These are phyloP conservation scores for Sterrhoptilus dennistouni DNA, from an alignment of 2,113 vertebrate genomes.

Conservation along the genomic window DNA sequence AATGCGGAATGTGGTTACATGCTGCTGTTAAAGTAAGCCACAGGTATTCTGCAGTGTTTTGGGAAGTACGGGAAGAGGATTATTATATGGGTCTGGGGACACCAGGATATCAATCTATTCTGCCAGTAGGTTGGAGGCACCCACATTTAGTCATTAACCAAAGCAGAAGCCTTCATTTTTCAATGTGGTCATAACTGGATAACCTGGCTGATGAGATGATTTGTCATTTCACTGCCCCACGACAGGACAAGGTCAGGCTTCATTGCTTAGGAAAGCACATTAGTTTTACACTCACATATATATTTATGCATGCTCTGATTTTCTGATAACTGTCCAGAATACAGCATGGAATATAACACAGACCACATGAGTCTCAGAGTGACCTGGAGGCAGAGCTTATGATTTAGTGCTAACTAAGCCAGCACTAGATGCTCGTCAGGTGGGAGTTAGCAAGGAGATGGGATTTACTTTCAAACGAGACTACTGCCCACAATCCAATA, in stretches of 20 bases:
- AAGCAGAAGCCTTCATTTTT: conserved; percentile 67
- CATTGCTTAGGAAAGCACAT: conserved; percentile 52
- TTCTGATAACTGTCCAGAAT: not conserved
- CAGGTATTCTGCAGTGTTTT: not conserved
- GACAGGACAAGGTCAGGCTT: conserved; percentile 65
- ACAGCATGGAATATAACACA: not conserved
- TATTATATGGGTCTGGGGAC: not conserved
- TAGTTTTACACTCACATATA: not conserved
- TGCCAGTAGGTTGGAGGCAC: conserved; percentile 17
- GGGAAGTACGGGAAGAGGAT: not conserved
- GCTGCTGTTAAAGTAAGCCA: not conserved
- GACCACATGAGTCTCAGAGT: not conserved
- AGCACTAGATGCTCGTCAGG: not conserved
- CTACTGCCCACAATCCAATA: not conserved
- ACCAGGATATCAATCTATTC: conserved; percentile 38
- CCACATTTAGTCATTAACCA: conserved; percentile 60
- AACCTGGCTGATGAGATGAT: conserved; percentile 67
- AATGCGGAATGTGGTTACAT: not conserved
- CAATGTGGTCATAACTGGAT: conserved; percentile 65
- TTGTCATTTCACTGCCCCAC: conserved; percentile 55
- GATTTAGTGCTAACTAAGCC: conserved; percentile 8
- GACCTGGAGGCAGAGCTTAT: not conserved
- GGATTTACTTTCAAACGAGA: conserved; percentile 20
- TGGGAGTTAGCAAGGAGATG: conserved; percentile 24
- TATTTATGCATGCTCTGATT: conserved; percentile 1